These are phyloP conservation scores for Procavia capensis DNA, from an alignment of 2,113 vertebrate genomes.

Conservation along the genomic window DNA sequence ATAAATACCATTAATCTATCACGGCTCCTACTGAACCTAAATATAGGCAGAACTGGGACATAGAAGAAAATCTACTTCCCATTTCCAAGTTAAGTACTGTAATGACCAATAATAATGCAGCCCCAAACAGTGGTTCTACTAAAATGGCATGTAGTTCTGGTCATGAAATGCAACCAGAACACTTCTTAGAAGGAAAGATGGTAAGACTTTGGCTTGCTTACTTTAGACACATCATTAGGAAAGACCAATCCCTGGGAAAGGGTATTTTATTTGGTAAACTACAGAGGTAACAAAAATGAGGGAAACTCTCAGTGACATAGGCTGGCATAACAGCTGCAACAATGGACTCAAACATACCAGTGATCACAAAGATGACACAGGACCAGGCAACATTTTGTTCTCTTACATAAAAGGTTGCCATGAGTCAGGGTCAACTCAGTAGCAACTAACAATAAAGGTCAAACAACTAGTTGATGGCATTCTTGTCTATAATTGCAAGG, in stretches of 20 bases:
- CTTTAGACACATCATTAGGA: background rate
- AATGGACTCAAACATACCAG: background rate
- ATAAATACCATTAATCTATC: background rate
- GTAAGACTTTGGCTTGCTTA: background rate
- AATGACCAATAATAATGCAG: conserved; percentile 23
- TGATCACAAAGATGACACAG: background rate
- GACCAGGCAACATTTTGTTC: background rate
- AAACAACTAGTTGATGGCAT: background rate
- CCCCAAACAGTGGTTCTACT: background rate
- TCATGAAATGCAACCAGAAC: background rate
- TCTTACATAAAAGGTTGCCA: background rate
- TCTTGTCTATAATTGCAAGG: background rate
- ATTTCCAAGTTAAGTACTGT: background rate
- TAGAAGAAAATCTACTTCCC: background rate
- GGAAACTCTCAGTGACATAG: background rate
- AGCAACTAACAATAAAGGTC: background rate
- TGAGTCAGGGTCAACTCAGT: background rate
- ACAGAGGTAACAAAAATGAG: background rate
- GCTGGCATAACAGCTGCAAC: background rate
- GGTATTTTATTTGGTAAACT: background rate
- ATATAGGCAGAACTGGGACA: background rate
- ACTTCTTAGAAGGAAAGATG: background rate
- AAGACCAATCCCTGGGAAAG: background rate
- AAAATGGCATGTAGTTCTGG: background rate
- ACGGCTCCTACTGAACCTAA: background rate